phyloP scores from a whole-genome alignment of 2,888 invertebrate species.

The Tenthredo mesomela region DNA sequence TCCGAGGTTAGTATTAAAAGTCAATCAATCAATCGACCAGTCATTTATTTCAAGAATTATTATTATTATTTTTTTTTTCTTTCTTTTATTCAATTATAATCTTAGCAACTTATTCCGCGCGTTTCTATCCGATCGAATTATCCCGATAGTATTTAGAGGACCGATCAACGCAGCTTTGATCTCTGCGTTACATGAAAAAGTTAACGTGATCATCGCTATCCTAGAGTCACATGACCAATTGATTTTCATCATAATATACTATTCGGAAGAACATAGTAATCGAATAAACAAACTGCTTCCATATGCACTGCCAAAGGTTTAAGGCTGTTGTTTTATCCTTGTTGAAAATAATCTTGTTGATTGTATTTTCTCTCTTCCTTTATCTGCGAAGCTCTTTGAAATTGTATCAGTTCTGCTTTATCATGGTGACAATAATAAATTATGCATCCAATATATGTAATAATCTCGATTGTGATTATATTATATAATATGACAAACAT shows the following conservation, averaged over 20 bases:
- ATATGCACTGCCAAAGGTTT: not conserved
- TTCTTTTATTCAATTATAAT: too few species aligned
- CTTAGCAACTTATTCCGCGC: not conserved
- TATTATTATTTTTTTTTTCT: not conserved
- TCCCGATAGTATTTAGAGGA: not conserved
- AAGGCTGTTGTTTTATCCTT: conserved; percentile 17
- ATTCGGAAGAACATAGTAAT: not conserved
- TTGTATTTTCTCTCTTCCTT: not conserved
- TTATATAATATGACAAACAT: not conserved
- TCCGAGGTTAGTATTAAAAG: conserved; percentile 89
- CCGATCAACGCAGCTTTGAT: not conserved
- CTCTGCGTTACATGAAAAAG: not conserved
- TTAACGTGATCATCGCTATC: not conserved
- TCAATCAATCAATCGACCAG: conserved; percentile 18
- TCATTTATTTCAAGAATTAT: not conserved
- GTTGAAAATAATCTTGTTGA: not conserved
- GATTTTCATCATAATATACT: not conserved
- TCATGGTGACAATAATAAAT: not conserved
- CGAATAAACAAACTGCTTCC: not conserved
- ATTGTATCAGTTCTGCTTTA: not conserved
- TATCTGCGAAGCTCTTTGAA: not conserved
- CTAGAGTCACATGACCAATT: not conserved
- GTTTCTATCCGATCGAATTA: not conserved
- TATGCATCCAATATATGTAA: not conserved
- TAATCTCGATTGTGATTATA: not conserved